Percentiles rank a stretch among this genome's conserved stretches.
phyloP scores from a whole-genome alignment of 2,888 invertebrate species.

The Oxycera nigricornis region DNA sequence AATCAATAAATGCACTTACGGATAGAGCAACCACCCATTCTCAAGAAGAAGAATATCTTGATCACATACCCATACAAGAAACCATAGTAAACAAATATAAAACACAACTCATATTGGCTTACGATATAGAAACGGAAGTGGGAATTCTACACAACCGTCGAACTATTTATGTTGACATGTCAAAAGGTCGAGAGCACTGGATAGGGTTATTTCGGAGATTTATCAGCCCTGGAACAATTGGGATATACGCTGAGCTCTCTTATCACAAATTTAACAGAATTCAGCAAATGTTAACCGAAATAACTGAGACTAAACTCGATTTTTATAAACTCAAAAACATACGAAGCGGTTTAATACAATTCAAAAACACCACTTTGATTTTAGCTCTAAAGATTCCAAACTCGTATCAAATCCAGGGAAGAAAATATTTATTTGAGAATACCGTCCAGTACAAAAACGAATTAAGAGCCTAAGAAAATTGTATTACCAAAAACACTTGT shows the following conservation, averaged over 20 bases:
- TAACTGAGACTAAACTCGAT: too few species aligned
- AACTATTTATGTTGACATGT: conserved; percentile 26
- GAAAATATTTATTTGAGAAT: too few species aligned
- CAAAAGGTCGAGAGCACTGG: conserved; percentile 21
- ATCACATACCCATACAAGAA: conserved; percentile 39
- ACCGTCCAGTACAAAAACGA: too few species aligned
- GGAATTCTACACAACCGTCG: conserved; percentile 23
- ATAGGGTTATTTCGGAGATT: neutral
- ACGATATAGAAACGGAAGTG: conserved; percentile 14
- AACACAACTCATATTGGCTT: conserved; percentile 14
- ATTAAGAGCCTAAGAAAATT: too few species aligned
- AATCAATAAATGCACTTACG: conserved; percentile 4
- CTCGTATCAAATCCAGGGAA: too few species aligned
- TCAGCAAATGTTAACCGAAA: conserved; percentile 1
- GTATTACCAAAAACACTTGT: too few species aligned
- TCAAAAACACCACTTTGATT: too few species aligned
- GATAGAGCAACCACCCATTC: conserved; percentile 38
- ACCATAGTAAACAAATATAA: conserved; percentile 40
- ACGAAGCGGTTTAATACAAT: too few species aligned
- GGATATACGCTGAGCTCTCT: conserved; percentile 37
- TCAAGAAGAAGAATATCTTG: conserved; percentile 39
- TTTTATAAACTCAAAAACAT: too few species aligned
- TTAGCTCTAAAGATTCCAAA: too few species aligned
- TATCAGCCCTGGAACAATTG: conserved; percentile 20
- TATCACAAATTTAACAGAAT: neutral